Base-by-base conservation (phyloP, 2,797 vertebrate species). In the Hyperoplus lanceolatus region DNA sequence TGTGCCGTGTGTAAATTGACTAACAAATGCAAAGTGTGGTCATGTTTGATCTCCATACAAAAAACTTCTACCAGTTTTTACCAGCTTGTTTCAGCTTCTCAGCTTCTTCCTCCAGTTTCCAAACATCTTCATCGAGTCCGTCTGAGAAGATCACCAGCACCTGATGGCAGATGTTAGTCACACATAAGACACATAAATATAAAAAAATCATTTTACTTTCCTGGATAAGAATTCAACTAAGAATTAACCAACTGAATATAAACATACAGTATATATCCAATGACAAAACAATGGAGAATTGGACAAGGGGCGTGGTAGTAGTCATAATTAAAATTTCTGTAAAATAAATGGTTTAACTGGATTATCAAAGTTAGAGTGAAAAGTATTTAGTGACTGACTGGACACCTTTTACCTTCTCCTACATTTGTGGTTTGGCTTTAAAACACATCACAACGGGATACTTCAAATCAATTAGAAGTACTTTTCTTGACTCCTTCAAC, bases 121-220 rank as follows among this genome's bases (percentile, higher is more conserved):
- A 86, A 70, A 96, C 77, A 0, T 93, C 84, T 29, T 94, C 96
- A 75, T 97, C 96, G 21, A 96, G 87, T 39, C 97, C 97, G 18
- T 97, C 97, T 0, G 96, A 96, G 91, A 99, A 97, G 68, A 98
- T 94, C 75, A 97, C 73, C 57, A 97, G 89, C 81, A 97, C 89
- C 97, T 98, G 87, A 42, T 0, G 58, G 72, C 63, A 2, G 6
- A 57, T 2, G 9, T 48, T 0, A 4, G 45, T 43, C 29, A 49
- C 51, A 49, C 4, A 21, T 79, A 13, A 45, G 3, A 12, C 18
- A 18, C 29, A 29, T 29, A 29, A 29, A 29, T 29, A 29, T 29
- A 29, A 29, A 2, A 29, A 29, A 29, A 29, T 11, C 3, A 16
- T 56, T 48, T 1, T 12, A 16, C 10, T 16, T 2, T 10, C 50